Evolutionary conservation across 2,888 invertebrate species (phyloP), one percentile per base, ranked within the genome.

Genomic region (Priapulus caudatus): DNA sequence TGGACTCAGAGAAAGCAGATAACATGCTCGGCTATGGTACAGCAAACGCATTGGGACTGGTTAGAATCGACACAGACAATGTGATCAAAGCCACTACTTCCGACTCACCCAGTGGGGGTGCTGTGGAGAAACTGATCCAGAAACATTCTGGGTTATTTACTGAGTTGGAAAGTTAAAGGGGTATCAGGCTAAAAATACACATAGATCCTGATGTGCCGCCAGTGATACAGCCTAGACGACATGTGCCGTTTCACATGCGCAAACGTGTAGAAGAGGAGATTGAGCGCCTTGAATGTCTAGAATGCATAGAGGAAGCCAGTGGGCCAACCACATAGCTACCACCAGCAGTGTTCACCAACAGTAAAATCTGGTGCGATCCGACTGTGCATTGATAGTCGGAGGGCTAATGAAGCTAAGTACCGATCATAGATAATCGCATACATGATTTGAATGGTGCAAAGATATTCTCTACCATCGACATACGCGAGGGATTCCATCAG

Each of bases 31-130:
- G 33, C n/a, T 33, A 33, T 33, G 33, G n/a, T 33, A 33, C 33
- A 33, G 33, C 33, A 33, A 10, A n/a, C n/a, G 33, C 33, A 33
- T 33, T 33, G 33, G 33, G 33, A n/a, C 33, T 33, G 33, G 33
- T 33, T 10, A n/a, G 10, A 33, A 33, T n/a, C n/a, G n/a, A 33
- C 33, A 33, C 33, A 10, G 33, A 10, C 10, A n/a, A 10, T 10
- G n/a, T 10, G 10, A n/a, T 33, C n/a, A 33, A n/a, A 10, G 33
- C 33, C n/a, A 33, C 33, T 33, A n/a, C 33, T 33, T 10, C n/a
- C n/a, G n/a, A n/a, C n/a, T n/a, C n/a, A n/a, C n/a, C n/a, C n/a
- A n/a, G n/a, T n/a, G n/a, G n/a, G n/a, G n/a, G n/a, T n/a, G n/a
- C n/a, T n/a, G n/a, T n/a, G n/a, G n/a, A n/a, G n/a, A 33, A 33